phyloP scores from a whole-genome alignment of 2,113 vertebrate genomes.

The Phocoena sinus region DNA sequence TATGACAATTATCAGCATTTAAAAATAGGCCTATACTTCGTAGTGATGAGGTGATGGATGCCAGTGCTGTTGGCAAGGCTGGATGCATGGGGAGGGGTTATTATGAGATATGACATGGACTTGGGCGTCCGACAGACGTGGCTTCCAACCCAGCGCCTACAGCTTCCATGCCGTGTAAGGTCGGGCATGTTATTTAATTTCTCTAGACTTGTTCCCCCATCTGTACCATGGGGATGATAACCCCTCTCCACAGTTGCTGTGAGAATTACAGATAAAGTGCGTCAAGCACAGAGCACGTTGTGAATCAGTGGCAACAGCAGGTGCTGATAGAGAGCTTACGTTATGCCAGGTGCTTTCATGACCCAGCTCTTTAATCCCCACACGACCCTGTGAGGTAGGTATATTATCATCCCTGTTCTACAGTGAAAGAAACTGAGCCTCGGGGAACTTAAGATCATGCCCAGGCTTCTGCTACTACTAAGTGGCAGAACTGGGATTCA shows the following conservation, averaged over 20 bases:
- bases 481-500: not conserved
- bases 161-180: not conserved
- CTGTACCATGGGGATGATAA: not conserved
- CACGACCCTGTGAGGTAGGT: not conserved
- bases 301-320: too few relatives aligned
- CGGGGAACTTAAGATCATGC: not conserved
- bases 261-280: not conserved
- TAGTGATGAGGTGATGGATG: not conserved
- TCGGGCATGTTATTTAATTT: not conserved
- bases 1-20: not conserved
- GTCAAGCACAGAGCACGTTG: accelerated
- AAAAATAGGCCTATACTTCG: not conserved
- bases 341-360: not conserved
- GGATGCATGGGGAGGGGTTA: not conserved
- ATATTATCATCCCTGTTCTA: not conserved
- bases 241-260: not conserved
- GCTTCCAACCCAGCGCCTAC: not conserved
- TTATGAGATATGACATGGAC: too few relatives aligned
- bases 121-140: not conserved
- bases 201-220: not conserved
- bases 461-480: not conserved
- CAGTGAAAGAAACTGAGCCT: not conserved
- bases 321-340: accelerated
- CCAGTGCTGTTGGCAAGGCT: not conserved
- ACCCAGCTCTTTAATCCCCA: not conserved